Conservation (phyloP, 1,140 invertebrate species). For the Drosophila subobscura region DNA sequence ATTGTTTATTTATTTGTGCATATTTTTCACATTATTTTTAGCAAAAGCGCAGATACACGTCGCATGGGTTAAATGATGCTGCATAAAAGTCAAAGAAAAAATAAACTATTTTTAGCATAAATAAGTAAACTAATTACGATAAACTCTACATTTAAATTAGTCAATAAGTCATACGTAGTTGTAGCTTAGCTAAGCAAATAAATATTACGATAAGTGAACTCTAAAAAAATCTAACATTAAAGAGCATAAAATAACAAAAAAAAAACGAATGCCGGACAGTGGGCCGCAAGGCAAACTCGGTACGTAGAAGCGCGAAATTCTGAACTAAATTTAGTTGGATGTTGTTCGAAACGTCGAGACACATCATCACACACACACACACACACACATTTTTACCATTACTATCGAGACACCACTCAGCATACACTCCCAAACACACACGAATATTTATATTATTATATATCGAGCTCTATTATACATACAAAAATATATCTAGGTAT, state of each 20-base stretch:
- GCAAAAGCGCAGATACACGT: slow-evolving; percentile 26
- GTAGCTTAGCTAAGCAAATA: slow-evolving; percentile 56
- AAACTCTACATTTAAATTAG: slow-evolving; percentile 60
- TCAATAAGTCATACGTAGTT: slow-evolving; percentile 67
- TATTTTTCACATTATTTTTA: slow-evolving; percentile 74
- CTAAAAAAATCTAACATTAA: slow-evolving; percentile 36
- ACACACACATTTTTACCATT: slow-evolving; percentile 67
- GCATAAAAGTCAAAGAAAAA: slow-evolving; percentile 41
- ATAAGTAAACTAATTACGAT: slow-evolving; percentile 53
- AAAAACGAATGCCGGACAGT: slow-evolving; percentile 35
- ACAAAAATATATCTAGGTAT: slow-evolving; percentile 35
- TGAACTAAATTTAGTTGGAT: slow-evolving; percentile 79
- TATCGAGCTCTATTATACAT: slow-evolving; percentile 17
- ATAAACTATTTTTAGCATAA: slow-evolving; percentile 65
- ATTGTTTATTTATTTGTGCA: slow-evolving; percentile 74
- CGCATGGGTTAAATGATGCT: slow-evolving; percentile 34
- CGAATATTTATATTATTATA: slow-evolving; percentile 31
- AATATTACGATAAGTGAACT: slow-evolving; percentile 31
- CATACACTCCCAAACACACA: slow-evolving; percentile 17
- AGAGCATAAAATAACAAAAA: slow-evolving; percentile 40
- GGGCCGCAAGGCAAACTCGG: slow-evolving; percentile 49
- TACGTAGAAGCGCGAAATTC: slow-evolving; percentile 73
- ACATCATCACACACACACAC: slow-evolving; percentile 43
- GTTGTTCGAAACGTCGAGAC: slow-evolving; percentile 46
- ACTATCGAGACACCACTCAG: slow-evolving; percentile 25